Evolutionary conservation across 2,888 invertebrate genomes (phyloP).

Genomic region (Chesias legatella): DNA sequence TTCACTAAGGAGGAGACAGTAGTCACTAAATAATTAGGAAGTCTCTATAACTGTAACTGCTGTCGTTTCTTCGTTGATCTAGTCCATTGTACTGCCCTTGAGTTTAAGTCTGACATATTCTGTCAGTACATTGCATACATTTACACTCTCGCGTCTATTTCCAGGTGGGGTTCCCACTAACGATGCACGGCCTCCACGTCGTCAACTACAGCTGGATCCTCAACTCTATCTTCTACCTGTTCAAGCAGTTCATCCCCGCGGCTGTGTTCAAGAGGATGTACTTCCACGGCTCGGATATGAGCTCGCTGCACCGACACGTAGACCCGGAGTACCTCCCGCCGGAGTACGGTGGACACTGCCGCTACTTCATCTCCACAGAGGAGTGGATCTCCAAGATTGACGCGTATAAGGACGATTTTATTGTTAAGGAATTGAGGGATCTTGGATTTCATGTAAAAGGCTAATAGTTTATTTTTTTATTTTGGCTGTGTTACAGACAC

Average conservation of each 20-base stretch:
- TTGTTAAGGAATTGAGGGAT: constrained; percentile 82
- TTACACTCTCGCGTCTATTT: constrained; percentile 21
- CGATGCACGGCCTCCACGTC: constrained; percentile 86
- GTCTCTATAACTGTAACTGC: no score
- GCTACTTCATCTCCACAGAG: constrained; percentile 79
- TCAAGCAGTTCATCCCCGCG: constrained; percentile 86
- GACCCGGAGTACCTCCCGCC: constrained; percentile 58
- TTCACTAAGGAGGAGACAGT: not conserved
- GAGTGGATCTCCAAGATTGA: constrained; percentile 81
- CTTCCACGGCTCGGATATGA: constrained; percentile 64
- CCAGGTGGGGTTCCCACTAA: constrained; percentile 86
- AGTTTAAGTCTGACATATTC: no score
- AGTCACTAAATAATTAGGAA: no score
- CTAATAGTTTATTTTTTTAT: constrained; percentile 7
- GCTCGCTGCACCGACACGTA: constrained; percentile 60
- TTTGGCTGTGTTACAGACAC: no score
- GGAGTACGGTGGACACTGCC: constrained; percentile 71
- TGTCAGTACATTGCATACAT: no score
- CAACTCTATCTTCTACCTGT: constrained; percentile 86
- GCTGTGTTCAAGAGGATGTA: constrained; percentile 79
- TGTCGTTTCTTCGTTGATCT: no score
- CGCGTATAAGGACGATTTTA: constrained; percentile 70
- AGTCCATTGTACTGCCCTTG: no score
- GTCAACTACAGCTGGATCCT: constrained; percentile 90
- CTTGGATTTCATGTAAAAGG: constrained; percentile 75